Evolutionary conservation across 1,140 invertebrate species (phyloP), one percentile per base, ranked within the genome.

Genomic region (Patella vulgata): DNA sequence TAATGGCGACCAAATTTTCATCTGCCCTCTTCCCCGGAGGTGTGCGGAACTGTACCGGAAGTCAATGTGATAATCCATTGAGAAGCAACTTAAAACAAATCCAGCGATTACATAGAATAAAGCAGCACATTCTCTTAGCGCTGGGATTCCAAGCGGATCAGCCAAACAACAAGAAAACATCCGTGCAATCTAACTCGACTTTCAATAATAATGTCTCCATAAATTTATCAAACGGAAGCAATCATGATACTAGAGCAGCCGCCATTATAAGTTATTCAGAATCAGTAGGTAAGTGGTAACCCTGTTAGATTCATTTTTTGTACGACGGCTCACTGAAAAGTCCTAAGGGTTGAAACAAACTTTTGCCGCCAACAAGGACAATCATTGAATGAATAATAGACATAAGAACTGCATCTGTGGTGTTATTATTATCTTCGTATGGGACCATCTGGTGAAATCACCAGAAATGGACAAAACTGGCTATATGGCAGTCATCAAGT

Each of bases 31-130:
- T n/a, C n/a, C n/a, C n/a, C n/a, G n/a, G n/a, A n/a, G n/a, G n/a
- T n/a, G n/a, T n/a, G n/a, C 33, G 33, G 33, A 36, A 36, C 5
- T 36, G 33, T 36, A 5, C 33, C 5, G 33, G 33, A 36, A 5
- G 31, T 31, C 27, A 47, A 27, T 59, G 56, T 21, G 25, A 12
- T 14, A 11, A 14, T 5, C 44, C 27, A 4, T 30, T 59, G 12
- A 39, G 17, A 43, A 59, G 19, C 43, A 43, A 46, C 31, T 48
- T 59, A 17, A 44, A 46, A 12, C 27, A 59, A 44, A 59, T 47
- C 33, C 56, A 59, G 44, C 27, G 23, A 11, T 19, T 59, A 23
- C 19, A 59, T 14, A 43, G 56, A n/a, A 47, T 59, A 23, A 59
- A 48, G 19, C 46, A 59, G 2, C 56, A 33, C 3, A 48, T 59